phyloP scores from a whole-genome alignment of 2,113 vertebrate genomes.

The Melanostigma gelatinosum region DNA sequence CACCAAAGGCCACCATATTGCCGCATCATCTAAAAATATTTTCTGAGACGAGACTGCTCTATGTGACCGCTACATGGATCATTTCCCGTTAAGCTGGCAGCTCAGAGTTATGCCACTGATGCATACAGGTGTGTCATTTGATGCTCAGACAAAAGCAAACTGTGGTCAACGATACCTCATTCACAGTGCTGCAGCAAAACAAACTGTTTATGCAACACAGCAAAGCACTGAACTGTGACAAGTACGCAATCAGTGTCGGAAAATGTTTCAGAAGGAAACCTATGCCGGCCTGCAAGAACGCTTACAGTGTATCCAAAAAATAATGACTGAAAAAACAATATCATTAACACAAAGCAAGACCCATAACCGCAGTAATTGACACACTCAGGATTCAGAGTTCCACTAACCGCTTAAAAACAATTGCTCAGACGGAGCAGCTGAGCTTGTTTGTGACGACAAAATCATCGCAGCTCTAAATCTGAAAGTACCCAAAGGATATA shows the following conservation, averaged over 20 bases:
- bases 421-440: not conserved
- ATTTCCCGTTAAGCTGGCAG: not conserved
- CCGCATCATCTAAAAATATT: not conserved
- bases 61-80: not conserved
- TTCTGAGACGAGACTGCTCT: not conserved
- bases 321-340: not conserved
- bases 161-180: not conserved
- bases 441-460: slow-evolving; percentile 27
- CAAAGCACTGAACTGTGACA: not conserved
- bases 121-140: not conserved
- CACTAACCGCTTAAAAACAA: slow-evolving; percentile 29
- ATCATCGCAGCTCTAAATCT: slow-evolving; percentile 14
- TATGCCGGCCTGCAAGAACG: not conserved
- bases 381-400: slow-evolving; percentile 6
- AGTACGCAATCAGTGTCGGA: not conserved
- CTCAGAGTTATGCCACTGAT: not conserved
- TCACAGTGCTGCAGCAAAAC: slow-evolving; percentile 11
- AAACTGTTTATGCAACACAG: not conserved
- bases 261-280: not conserved
- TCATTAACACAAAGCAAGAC: not conserved
- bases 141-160: not conserved
- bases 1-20: not conserved
- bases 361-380: not conserved
- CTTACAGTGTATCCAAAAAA: not conserved
- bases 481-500: slow-evolving; percentile 15